Base-by-base conservation (phyloP, 1,140 invertebrate species). In the Medauroidea extradentata region DNA sequence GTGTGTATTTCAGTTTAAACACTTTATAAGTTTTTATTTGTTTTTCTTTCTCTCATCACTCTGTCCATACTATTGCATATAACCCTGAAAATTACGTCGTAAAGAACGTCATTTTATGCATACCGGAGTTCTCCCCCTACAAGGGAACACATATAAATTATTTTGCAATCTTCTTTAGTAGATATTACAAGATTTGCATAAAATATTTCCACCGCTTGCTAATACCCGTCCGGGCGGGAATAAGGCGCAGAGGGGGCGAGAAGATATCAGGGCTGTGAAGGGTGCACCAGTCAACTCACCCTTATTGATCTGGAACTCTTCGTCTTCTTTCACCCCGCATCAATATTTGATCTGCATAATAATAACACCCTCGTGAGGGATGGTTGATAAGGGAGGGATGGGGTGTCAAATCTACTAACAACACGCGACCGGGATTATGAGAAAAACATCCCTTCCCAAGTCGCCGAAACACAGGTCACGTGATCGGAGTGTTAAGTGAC, bases 171-270 rank as follows among this genome's bases (percentile, higher is more conserved):
- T 49, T 57, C 56, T 49, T 57, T 48, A 57, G 50, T 34, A 50
- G 56, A 57, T 57, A 57, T 57, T 57, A 57, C 56, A 57, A 57
- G 44, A 57, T 57, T 57, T 57, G 49, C 56, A 57, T 57, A 57
- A 57, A 57, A 57, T 57, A 50, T 57, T 57, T 57, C 38, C 56
- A 49, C 50, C 56, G 23, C 56, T 27, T 23, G 48, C 48, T 57
- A 49, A 50, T 23, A 18, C 29, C 18, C 27, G 29, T 11, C 11
- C 5, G 11, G 29, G 29, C 5, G 29, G 29, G 29, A 11, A 11
- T 4, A 11, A 11, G 29, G 29, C 5, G 29, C 5, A 11, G 29
- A 11, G 29, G 29, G 29, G 29, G 29, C 5, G 29, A 11, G 29
- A 11, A 34, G 29, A 34, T 4, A 34, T n/a, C n/a, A 11, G 11